Evolutionary conservation across 2,888 invertebrate species (phyloP), one percentile per base, ranked within the genome.

Genomic region (Coelopa pilipes): DNA sequence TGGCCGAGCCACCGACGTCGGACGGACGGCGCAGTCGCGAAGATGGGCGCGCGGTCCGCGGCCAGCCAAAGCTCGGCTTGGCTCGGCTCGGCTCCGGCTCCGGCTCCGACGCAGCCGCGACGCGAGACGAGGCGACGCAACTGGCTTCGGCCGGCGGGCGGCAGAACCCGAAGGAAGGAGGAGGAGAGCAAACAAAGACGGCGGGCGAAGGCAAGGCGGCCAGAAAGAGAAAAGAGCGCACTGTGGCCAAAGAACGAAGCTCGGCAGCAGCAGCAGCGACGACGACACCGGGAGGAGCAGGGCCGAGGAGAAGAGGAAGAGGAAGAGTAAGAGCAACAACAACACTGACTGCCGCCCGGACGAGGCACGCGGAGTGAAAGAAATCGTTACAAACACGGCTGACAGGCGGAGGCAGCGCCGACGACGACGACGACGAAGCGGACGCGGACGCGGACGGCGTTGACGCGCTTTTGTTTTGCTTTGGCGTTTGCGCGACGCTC

Each of bases 341-440:
- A 17, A 50, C 34, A 60, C 53, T 19, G 47, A 19, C n/a, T 21
- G 47, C 49, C 24, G 34, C 53, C 53, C 50, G 60, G 10, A n/a
- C 45, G 50, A 24, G 7, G 34, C 34, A 34, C 34, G 2, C 34
- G 34, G 34, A 34, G 34, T 34, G 34, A 34, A 34, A 34, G 34
- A 34, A 34, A 34, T 34, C 34, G 34, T 34, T 34, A 34, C 34
- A 34, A 34, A 34, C 34, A 7, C 34, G 34, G 34, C 34, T 34
- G 34, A 34, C 34, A 34, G 34, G 34, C 24, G 53, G 50, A 21
- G 50, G 21, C 19, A 10, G 46, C 12, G 77, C 77, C 75, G 77
- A 79, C 75, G 77, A 76, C 75, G 79, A 77, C 78, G 78, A 77
- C 34, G 34, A 76, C n/a, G n/a, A n/a, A n/a, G n/a, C 76, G 72